Conservation (phyloP, 2,888 invertebrate species). For the Boloria selene region DNA sequence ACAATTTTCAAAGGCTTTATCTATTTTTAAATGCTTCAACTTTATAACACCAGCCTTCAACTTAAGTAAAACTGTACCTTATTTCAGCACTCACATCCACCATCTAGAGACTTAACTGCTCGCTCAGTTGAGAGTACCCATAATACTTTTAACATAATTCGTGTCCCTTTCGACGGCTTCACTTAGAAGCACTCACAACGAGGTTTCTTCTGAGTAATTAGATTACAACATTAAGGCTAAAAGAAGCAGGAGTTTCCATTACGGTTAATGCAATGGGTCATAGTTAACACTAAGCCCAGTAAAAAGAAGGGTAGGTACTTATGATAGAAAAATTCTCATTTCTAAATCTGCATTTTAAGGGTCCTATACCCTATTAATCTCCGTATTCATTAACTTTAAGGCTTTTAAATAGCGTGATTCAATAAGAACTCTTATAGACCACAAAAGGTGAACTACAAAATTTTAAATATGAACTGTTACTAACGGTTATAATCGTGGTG, state of each 20-base stretch:
- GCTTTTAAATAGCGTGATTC: too few relatives aligned
- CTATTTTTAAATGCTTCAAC: not conserved
- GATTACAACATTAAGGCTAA: constrained; percentile 32
- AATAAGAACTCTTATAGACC: too few relatives aligned
- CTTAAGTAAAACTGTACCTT: too few relatives aligned
- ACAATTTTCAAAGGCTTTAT: too few relatives aligned
- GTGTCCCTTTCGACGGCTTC: not conserved
- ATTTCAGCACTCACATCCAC: too few relatives aligned
- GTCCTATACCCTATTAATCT: too few relatives aligned
- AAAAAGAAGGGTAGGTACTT: not conserved
- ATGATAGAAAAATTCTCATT: too few relatives aligned
- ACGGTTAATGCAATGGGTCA: constrained; percentile 7
- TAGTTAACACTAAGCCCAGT: not conserved
- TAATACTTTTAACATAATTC: constrained; percentile 11
- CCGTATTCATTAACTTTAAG: too few relatives aligned
- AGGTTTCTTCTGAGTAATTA: constrained; percentile 31
- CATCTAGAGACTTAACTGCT: not conserved
- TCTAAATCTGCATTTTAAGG: too few relatives aligned
- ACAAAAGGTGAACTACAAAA: too few relatives aligned
- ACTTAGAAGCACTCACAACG: constrained; percentile 27
- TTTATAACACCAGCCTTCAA: not conserved
- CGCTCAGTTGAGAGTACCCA: not conserved
- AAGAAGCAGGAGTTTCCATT: constrained; percentile 21
- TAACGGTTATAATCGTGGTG: too few relatives aligned
- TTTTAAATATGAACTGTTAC: too few relatives aligned